Evolutionary conservation across 2,888 invertebrate genomes (phyloP).

Genomic region (Cybosia mesomella): DNA sequence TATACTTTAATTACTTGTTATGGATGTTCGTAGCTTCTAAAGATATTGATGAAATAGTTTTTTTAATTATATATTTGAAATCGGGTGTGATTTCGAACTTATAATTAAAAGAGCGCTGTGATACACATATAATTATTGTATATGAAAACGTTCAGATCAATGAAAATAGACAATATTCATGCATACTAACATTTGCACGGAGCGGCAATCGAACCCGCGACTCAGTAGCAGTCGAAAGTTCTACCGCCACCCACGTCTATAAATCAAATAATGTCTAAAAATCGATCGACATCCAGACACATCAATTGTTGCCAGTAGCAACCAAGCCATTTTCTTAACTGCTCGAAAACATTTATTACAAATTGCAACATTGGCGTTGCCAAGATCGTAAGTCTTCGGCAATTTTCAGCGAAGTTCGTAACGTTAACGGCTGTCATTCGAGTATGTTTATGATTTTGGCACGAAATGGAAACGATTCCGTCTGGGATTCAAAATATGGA

Average conservation of each 20-base stretch:
- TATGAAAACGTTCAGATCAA: no score
- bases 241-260: background rate
- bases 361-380: slow-evolving; percentile 57
- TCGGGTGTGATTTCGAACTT: background rate
- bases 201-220: no score
- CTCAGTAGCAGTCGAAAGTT: no score
- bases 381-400: slow-evolving; percentile 60
- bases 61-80: background rate
- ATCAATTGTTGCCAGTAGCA: slow-evolving; percentile 24
- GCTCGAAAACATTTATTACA: slow-evolving; percentile 33
- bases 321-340: slow-evolving; percentile 25
- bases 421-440: slow-evolving; percentile 46
- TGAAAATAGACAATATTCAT: no score
- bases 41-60: background rate
- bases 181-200: no score
- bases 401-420: slow-evolving; percentile 50
- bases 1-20: background rate
- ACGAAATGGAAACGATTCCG: slow-evolving; percentile 53
- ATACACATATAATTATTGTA: no score
- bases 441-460: slow-evolving; percentile 67
- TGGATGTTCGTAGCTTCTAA: background rate
- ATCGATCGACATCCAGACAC: slow-evolving; percentile 19
- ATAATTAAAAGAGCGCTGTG: no score
- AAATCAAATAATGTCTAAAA: slow-evolving; percentile 32
- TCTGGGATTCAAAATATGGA: slow-evolving; percentile 51